Evolutionary conservation across 2,113 vertebrate species (phyloP), one percentile per base, ranked within the genome.

Genomic region (Acrocephalus kingi): DNA sequence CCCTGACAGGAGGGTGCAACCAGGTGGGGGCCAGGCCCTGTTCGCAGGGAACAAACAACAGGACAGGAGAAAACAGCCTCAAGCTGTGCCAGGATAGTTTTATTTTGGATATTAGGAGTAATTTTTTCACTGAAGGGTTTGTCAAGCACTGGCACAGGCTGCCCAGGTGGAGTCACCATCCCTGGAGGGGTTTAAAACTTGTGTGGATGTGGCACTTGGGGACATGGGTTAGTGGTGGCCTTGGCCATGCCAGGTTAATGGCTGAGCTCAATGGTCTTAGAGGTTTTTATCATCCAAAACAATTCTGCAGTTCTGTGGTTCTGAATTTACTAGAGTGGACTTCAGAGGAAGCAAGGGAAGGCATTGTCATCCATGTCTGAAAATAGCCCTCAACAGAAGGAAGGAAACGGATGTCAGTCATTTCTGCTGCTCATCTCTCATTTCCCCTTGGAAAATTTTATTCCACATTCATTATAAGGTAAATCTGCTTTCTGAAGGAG

Each of bases 1-100:
- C 62, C 45, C 54, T 41, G 39, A 41, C 23, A 54, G 24, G 54
- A 83, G 16, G 4, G 6, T 0, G 11, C 1, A 75, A 54, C n/a
- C 59, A 9, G 24, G 15, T 8, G 21, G 10, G 8, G 8, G 0
- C 23, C 1, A 0, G 4, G 11, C 17, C 31, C 62, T 89, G 12
- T 17, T 76, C n/a, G 14, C 39, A 15, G 25, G 39, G 11, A 19
- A 31, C n/a, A 18, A 59, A 4, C 5, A 3, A 25, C 15, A 39
- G 28, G 19, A 30, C 30, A 24, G 51, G 41, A 35, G 24, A 14
- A 68, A 75, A 48, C 13, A 17, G 55, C 21, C 25, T 35, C 48
- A 31, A 1, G 4, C 6, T 41, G 41, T 48, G 30, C 55, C n/a
- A 20, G 11, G 6, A 7, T 22, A 35, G 18, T 31, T 76, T 55